Base-by-base conservation (phyloP, 2,113 vertebrate genomes). In the Saccopteryx bilineata region DNA sequence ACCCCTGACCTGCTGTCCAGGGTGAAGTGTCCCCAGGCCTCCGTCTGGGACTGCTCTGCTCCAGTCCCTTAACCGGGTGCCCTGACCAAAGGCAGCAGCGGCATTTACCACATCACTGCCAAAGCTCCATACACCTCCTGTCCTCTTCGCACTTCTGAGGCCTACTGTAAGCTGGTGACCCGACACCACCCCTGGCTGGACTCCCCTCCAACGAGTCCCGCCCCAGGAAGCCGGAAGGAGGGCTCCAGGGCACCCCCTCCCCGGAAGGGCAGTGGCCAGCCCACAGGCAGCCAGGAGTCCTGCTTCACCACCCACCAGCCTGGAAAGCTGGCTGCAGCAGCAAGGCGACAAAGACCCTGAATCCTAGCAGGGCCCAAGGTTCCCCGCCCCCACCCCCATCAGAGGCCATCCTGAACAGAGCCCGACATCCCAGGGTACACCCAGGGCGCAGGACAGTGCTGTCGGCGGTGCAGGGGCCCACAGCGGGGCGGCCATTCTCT, bases 21-120 rank as follows among this genome's bases (percentile, higher is more conserved):
- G 58, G 50, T 7, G 31, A 61, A 50, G 28, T 4, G 23, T 46
- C 46, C 80, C 80, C 79, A 5, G 58, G 23, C 48, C 69, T 39
- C 52, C 9, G 2, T 6, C 19, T 46, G 23, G 19, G 39, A 56
- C 23, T 13, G 11, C 39, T 21, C 63, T 31, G n/a, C 71, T 15
- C 60, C 9, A 0, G 1, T n/a, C 9, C 15, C 95, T 23, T 39
- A n/a, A 28, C 0, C 1, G 58, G 56, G n/a, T 1, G 5, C 4
- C 68, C 10, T 2, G 39, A 74, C 2, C 31, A 11, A 56, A 9
- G 65, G n/a, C 24, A 9, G 10, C 26, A 7, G 60, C 9, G 7
- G 46, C 19, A 5, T 23, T 61, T 52, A 78, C 48, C 48, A 8
- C n/a, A 54, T 58, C 60, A 24, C 5, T 56, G n/a, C n/a, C 21